These are phyloP conservation scores for Nasonia longicornis DNA, from an alignment of 1,140 invertebrate species.

Conservation along the genomic window DNA sequence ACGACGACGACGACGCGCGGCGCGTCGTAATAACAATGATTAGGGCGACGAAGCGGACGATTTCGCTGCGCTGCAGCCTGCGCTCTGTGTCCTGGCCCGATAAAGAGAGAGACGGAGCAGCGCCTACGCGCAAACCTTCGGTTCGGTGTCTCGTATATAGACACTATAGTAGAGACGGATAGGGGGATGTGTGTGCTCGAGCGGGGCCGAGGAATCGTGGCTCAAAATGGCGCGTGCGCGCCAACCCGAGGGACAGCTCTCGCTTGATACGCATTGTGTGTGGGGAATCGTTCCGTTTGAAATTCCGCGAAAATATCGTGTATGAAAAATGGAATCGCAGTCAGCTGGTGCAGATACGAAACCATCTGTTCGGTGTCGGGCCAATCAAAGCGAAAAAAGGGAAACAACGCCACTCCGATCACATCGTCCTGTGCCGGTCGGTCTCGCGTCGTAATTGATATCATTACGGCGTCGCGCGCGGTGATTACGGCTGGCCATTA, in stretches of 20 bases:
- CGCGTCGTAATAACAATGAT: conserved; percentile 63
- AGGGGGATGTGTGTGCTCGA: not conserved
- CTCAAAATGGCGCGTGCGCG: conserved; percentile 54
- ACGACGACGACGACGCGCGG: conserved; percentile 49
- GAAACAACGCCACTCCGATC: not conserved
- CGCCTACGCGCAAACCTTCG: conserved; percentile 31
- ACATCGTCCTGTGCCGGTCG: not conserved
- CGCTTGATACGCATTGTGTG: not conserved
- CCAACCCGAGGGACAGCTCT: not conserved
- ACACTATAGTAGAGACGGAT: not conserved
- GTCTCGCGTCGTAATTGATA: conserved; percentile 42
- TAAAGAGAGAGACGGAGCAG: conserved; percentile 25
- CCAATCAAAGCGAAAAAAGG: not conserved
- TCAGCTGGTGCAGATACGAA: conserved; percentile 36
- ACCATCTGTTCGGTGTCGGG: conserved; percentile 1
- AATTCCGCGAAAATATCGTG: not conserved
- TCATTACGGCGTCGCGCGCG: conserved; percentile 35
- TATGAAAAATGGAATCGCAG: not conserved
- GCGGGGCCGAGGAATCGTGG: not conserved
- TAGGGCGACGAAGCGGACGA: conserved; percentile 59
- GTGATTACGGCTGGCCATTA: conserved; percentile 30
- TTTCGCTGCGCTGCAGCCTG: conserved; percentile 44
- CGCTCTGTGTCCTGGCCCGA: conserved; percentile 17
- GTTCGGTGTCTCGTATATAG: conserved; percentile 22
- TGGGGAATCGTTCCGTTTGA: not conserved